phyloP scores from a whole-genome alignment of 1,140 invertebrate species.

The Drosophila funebris region DNA sequence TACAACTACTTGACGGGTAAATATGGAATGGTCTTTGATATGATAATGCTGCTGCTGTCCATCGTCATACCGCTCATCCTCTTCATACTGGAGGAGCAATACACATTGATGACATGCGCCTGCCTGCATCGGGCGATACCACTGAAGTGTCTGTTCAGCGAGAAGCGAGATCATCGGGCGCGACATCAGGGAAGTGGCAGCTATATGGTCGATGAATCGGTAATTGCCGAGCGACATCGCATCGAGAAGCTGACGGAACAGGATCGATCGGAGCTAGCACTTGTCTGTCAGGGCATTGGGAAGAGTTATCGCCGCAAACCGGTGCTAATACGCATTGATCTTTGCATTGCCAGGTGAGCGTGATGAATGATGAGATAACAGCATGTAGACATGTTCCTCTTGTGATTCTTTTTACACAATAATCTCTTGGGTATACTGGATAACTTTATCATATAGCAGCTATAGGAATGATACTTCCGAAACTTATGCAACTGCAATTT shows the following conservation, averaged over 20 bases:
- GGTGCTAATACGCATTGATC: slow-evolving; percentile 40
- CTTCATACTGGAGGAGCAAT: not conserved
- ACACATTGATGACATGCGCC: not conserved
- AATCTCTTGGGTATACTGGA: too few species aligned
- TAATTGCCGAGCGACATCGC: slow-evolving; percentile 12
- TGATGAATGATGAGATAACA: too few species aligned
- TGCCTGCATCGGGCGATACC: not conserved
- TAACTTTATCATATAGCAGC: too few species aligned
- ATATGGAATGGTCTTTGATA: not conserved
- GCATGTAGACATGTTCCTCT: too few species aligned
- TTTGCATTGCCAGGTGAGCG: slow-evolving; percentile 40
- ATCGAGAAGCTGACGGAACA: slow-evolving; percentile 2
- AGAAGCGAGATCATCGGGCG: not conserved
- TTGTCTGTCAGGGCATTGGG: slow-evolving; percentile 16
- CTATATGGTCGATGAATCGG: slow-evolving; percentile 13
- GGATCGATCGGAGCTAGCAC: slow-evolving; percentile 2
- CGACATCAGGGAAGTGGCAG: not conserved
- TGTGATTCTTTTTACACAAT: too few species aligned
- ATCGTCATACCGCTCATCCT: not conserved
- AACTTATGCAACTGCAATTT: too few species aligned
- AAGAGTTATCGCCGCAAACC: not conserved
- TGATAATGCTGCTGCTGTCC: not conserved
- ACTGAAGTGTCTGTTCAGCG: not conserved
- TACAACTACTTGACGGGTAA: not conserved
- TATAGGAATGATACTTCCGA: too few species aligned